A percentile compares a stretch with the other conserved stretches of the same genome.
Conservation (phyloP, 2,113 vertebrate genomes). For the Dendropsophus ebraccatus region DNA sequence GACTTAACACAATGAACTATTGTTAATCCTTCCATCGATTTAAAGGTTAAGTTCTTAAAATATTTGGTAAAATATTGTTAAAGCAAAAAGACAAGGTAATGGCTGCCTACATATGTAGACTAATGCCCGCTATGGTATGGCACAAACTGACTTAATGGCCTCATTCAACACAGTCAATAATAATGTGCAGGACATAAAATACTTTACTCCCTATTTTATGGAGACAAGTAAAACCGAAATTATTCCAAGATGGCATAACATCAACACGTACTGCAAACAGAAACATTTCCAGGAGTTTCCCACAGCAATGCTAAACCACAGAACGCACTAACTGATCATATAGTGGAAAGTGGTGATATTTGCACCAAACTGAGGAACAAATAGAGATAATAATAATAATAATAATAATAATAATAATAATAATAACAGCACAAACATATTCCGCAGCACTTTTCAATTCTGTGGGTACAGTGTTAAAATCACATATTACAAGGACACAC, state of each 20-base stretch:
- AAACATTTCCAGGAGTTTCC: background rate
- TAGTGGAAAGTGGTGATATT: background rate
- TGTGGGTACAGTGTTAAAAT: too few relatives aligned
- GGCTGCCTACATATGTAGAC: constrained; percentile 11
- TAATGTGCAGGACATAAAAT: constrained; percentile 39
- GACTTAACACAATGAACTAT: background rate
- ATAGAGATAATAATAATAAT: background rate
- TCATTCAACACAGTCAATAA: constrained; percentile 49
- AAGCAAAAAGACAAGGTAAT: constrained; percentile 8
- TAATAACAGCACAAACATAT: too few relatives aligned
- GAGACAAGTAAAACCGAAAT: constrained; percentile 46
- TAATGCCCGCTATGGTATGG: constrained; percentile 1
- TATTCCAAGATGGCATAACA: constrained; percentile 21
- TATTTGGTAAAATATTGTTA: background rate
- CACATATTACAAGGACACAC: too few relatives aligned
- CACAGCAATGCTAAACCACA: background rate
- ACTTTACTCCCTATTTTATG: constrained; percentile 25
- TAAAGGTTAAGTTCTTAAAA: background rate
- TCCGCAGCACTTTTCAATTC: too few relatives aligned
- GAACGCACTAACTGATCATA: background rate
- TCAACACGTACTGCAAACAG: constrained; percentile 1
- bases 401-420: background rate
- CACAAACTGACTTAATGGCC: constrained; percentile 28
- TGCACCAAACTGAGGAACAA: background rate
- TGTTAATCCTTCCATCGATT: background rate